These are phyloP conservation scores for Amazona guildingii DNA, from an alignment of 2,113 vertebrate genomes.

Conservation along the genomic window DNA sequence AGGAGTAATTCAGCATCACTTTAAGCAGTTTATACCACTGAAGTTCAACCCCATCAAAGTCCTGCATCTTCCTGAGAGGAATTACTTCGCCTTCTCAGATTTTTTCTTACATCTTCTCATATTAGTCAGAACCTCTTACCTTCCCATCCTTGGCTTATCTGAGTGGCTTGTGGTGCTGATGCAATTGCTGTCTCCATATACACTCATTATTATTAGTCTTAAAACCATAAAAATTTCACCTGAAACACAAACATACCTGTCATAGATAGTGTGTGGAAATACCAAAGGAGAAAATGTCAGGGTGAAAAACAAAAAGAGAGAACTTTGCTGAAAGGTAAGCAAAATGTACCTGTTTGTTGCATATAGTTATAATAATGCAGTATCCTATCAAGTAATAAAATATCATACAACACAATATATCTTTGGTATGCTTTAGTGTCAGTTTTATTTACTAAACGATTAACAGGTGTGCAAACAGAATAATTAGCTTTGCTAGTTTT, in stretches of 20 bases:
- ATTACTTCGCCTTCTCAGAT: slow-evolving; percentile 24
- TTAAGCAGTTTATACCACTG: slow-evolving; percentile 27
- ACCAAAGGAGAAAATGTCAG: not conserved
- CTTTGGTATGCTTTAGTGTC: not conserved
- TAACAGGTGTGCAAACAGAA: not conserved
- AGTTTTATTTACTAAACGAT: not conserved
- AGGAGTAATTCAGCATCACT: slow-evolving; percentile 22
- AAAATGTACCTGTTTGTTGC: not conserved
- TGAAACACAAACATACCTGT: not conserved
- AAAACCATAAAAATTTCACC: not conserved
- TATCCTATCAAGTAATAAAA: not conserved
- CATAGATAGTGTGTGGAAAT: not conserved
- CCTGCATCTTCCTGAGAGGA: not conserved
- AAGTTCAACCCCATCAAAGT: not conserved
- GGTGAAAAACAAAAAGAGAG: not conserved
- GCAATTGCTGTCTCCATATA: not conserved
- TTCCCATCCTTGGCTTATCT: not conserved
- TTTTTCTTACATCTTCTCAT: not conserved
- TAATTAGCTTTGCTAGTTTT: not conserved
- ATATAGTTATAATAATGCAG: not conserved
- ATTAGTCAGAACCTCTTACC: not conserved
- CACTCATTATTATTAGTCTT: not conserved
- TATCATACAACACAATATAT: not conserved
- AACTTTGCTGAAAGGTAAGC: not conserved
- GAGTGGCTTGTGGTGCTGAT: not conserved